Conservation (phyloP, 2,888 invertebrate genomes). For the Serrognathus titanus region DNA sequence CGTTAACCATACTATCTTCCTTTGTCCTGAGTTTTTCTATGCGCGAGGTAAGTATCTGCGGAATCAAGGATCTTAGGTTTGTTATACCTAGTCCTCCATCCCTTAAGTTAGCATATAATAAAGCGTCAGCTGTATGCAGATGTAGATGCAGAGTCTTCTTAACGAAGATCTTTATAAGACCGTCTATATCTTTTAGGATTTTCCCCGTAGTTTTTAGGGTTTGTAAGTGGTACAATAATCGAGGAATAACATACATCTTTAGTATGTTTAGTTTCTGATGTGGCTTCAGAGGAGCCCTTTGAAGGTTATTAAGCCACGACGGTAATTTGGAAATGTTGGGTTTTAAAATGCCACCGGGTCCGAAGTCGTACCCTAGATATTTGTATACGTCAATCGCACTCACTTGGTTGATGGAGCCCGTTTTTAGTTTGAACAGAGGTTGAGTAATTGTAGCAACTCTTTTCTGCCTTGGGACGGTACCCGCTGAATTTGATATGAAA, state of each 20-base stretch:
- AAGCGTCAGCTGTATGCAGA: constrained; percentile 25
- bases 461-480: constrained; percentile 2
- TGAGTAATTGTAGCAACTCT: constrained; percentile 9
- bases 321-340: no score
- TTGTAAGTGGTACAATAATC: constrained; percentile 7
- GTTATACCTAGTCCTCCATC: no score
- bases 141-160: constrained; percentile 34
- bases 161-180: constrained; percentile 30
- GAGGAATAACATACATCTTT: constrained; percentile 37
- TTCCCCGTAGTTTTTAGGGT: constrained; percentile 11
- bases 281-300: no score
- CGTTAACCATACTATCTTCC: no score
- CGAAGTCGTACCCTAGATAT: constrained; percentile 35
- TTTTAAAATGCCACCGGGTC: constrained; percentile 24
- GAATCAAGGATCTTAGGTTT: no score
- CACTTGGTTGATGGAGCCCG: not conserved
- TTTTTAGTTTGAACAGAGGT: not conserved
- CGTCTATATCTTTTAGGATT: constrained; percentile 34
- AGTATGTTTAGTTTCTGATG: no score
- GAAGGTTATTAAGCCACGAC: no score
- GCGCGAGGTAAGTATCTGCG: no score
- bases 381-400: constrained; percentile 6
- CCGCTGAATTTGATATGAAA: no score
- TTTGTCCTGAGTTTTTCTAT: no score
- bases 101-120: constrained; percentile 15